These are phyloP conservation scores for Cheilosia vernalis DNA, from an alignment of 2,888 invertebrate genomes.

Conservation along the genomic window DNA sequence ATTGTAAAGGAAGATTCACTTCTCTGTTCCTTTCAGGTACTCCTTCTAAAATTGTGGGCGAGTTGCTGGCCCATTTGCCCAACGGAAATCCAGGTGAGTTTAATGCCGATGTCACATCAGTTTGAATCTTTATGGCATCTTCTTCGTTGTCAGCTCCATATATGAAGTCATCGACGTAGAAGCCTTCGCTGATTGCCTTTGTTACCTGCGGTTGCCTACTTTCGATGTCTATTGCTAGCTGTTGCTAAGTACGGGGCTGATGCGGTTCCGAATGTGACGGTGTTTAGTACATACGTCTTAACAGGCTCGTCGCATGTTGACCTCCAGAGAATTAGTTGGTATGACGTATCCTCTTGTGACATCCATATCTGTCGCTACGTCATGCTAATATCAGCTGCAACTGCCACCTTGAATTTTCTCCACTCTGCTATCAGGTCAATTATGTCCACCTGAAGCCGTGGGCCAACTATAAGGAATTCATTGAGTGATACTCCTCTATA, in stretches of 20 bases:
- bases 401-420: too few relatives aligned
- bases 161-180: conserved; percentile 16
- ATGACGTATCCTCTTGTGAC: too few relatives aligned
- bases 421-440: too few relatives aligned
- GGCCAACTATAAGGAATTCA: too few relatives aligned
- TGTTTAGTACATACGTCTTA: too few relatives aligned
- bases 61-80: conserved; percentile 13
- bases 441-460: too few relatives aligned
- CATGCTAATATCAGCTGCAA: too few relatives aligned
- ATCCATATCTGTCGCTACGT: too few relatives aligned
- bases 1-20: conserved; percentile 1
- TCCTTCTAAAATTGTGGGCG: neutral
- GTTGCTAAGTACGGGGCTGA: conserved; percentile 2
- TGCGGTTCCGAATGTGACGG: too few relatives aligned
- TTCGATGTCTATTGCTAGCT: neutral
- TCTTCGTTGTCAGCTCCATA: conserved; percentile 22
- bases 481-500: too few relatives aligned
- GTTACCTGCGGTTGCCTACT: neutral
- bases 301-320: too few relatives aligned
- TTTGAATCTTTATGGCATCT: conserved; percentile 2
- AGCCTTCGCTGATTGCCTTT: conserved; percentile 3
- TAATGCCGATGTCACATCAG: neutral
- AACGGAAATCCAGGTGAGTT: conserved; percentile 5
- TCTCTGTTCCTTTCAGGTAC: conserved; percentile 14
- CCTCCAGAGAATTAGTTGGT: too few relatives aligned